A percentile compares a stretch with the other conserved stretches of the same genome.
Conservation (phyloP, 2,113 vertebrate genomes). For the Galeopterus variegatus region DNA sequence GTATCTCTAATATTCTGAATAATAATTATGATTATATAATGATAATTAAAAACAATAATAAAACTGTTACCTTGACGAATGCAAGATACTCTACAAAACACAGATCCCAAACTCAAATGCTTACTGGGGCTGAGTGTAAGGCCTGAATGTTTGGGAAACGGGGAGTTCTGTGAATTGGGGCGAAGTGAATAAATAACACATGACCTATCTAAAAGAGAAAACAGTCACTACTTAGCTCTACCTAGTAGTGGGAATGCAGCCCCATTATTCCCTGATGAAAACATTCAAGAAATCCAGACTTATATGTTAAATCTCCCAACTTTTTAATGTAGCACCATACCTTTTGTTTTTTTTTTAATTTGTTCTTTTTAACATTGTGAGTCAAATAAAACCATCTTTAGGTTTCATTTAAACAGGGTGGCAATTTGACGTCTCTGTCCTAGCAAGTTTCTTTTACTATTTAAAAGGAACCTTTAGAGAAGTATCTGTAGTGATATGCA, state of each 20-base stretch:
- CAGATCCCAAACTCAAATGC: not conserved
- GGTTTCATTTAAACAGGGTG: not conserved
- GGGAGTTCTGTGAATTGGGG: not conserved
- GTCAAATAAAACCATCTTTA: slow-evolving; percentile 18
- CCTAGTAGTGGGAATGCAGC: not conserved
- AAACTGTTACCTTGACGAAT: not conserved
- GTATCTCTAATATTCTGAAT: slow-evolving; percentile 8
- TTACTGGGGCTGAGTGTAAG: not conserved
- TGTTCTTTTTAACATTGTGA: not conserved
- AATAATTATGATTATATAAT: not conserved
- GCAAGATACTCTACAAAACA: not conserved
- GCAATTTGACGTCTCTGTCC: not conserved
- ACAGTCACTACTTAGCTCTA: not conserved
- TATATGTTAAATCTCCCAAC: not conserved
- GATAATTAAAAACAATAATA: not conserved
- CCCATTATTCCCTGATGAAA: not conserved
- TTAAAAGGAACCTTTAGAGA: slow-evolving; percentile 11
- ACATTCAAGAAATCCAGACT: not conserved
- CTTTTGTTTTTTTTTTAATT: not conserved
- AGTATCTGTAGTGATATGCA: not conserved
- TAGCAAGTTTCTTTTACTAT: slow-evolving; percentile 13
- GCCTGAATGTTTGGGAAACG: not conserved
- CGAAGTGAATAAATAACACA: not conserved
- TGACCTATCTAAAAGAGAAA: not conserved
- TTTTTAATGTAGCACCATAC: not conserved